These are phyloP conservation scores for Lepisosteus oculatus DNA, from an alignment of 2,113 vertebrate species.

Conservation along the genomic window DNA sequence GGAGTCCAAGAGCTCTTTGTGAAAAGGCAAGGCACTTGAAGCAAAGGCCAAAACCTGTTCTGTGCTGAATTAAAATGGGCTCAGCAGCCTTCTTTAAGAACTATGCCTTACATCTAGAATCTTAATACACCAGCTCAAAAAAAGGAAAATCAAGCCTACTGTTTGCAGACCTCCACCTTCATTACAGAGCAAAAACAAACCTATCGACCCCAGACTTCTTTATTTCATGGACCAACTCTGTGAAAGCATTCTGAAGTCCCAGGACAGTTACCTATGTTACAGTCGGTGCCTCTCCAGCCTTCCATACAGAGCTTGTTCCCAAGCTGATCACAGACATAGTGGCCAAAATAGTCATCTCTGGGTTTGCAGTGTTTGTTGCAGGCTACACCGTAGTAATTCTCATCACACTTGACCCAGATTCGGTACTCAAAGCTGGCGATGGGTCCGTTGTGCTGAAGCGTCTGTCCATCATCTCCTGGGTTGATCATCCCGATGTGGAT, in stretches of 20 bases:
- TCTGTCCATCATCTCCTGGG: conserved; percentile 82
- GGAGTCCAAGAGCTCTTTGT: not conserved
- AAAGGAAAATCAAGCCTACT: no score
- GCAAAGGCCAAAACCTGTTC: no score
- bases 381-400: conserved; percentile 84
- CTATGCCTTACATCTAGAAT: no score
- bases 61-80: no score
- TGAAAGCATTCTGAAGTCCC: no score
- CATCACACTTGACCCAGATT: conserved; percentile 83
- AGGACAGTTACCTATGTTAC: conserved; percentile 70
- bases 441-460: conserved; percentile 68
- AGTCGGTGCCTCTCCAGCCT: conserved; percentile 85
- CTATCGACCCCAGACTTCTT: no score
- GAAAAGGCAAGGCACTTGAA: not conserved
- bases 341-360: conserved; percentile 87
- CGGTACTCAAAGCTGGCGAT: conserved; percentile 76
- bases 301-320: conserved; percentile 91
- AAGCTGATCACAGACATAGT: conserved; percentile 83
- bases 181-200: no score
- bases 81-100: no score
- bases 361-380: conserved; percentile 93
- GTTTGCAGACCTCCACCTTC: no score
- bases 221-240: no score
- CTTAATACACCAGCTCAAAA: no score
- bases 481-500: conserved; percentile 83